Evolutionary conservation across 2,113 vertebrate genomes (phyloP), one percentile per base, ranked within the genome.

Genomic region (Rhipidura dahli): DNA sequence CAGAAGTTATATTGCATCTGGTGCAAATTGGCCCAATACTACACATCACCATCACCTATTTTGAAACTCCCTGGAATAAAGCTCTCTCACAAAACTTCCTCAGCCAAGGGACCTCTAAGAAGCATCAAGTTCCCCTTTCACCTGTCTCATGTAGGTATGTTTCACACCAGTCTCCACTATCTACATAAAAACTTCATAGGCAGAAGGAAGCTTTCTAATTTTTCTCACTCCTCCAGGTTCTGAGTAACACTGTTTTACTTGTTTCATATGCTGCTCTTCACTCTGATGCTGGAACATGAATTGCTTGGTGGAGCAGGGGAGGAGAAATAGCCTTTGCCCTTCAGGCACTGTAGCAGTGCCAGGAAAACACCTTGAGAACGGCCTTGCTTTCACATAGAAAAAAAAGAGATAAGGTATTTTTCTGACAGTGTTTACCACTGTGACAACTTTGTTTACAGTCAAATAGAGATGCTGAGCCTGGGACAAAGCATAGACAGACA

Each of bases 361-460:
- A 87, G 70, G 30, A 45, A 90, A 69, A 88, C 8, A 57, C 19
- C 31, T 40, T 49, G 33, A 82, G 20, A 16, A 40, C 7, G 7
- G 5, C 35, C 31, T 87, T 45, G 50, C 10, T 77, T 83, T 75
- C 83, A 73, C 3, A 75, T 7, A 30, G 6, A 4, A 39, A 53
- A 54, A 39, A 68, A 30, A 19, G 27, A 50, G 20, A n/a, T 7
- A 73, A 30, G 24, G 3, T 50, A 39, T 81, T 33, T 87, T 86
- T 65, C 31, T 35, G 49, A 42, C 24, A 78, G 53, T 8, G 8
- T 65, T 91, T 81, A 53, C 15, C 59, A n/a, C n/a, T 47, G 16
- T 68, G 56, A 63, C 87, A 84, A 40, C 51, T 77, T 89, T 93
- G 51, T 44, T 84, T 33, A n/a, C 31, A 80, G 30, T 56, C 50